Evolutionary conservation across 2,113 vertebrate genomes (phyloP).

Genomic region (Agapornis roseicollis): DNA sequence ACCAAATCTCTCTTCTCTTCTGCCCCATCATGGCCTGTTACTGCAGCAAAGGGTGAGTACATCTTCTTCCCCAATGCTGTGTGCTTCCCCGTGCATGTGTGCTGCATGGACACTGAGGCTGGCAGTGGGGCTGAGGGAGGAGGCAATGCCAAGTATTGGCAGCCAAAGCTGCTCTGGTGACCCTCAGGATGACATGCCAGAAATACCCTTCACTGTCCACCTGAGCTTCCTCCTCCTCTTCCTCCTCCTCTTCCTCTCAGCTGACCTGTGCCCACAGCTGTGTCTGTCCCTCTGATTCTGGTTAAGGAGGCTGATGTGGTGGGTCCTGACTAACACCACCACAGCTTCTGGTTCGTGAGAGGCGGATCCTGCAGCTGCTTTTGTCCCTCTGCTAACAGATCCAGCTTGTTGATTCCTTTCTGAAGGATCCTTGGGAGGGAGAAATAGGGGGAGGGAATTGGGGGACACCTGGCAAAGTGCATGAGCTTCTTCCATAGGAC

Average conservation of each 20-base stretch:
- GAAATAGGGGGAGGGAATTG: not conserved
- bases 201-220: not conserved
- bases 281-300: not conserved
- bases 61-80: not conserved
- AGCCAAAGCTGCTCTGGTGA: not conserved
- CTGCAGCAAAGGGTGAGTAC: constrained; percentile 70
- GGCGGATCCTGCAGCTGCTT: not conserved
- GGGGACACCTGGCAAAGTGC: not conserved
- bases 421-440: not conserved
- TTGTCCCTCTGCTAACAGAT: not conserved
- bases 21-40: not conserved
- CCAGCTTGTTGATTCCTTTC: fast-evolving
- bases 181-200: not conserved
- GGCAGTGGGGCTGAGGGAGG: not conserved
- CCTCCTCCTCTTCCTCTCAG: not conserved
- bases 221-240: not conserved
- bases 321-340: not conserved
- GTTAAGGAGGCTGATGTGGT: not conserved
- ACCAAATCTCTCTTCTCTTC: constrained; percentile 32
- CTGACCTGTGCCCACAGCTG: not conserved
- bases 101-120: not conserved
- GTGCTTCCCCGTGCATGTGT: not conserved
- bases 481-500: not conserved
- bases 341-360: not conserved
- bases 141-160: not conserved